These are phyloP conservation scores for Sebastes baramenuke DNA, from an alignment of 2,797 vertebrate genomes.

Conservation along the genomic window DNA sequence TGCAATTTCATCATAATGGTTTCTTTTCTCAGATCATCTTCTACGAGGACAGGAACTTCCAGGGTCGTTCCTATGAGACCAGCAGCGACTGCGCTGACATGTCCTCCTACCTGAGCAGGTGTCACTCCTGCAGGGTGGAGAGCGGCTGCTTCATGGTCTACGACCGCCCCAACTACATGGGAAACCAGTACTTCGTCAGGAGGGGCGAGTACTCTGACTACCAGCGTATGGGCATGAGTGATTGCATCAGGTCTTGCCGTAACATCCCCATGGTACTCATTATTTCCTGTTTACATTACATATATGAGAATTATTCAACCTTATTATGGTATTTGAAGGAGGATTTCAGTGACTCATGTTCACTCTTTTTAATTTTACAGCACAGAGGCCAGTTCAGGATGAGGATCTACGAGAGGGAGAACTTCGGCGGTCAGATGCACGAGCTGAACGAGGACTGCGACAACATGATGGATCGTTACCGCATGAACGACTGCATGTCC, in stretches of 20 bases:
- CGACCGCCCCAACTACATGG: slow-evolving; percentile 73
- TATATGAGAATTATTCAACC: not conserved
- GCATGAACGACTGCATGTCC: slow-evolving; percentile 73
- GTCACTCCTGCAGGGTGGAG: slow-evolving; percentile 80
- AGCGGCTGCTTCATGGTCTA: slow-evolving; percentile 83
- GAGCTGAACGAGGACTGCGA: slow-evolving; percentile 80
- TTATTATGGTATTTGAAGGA: not conserved
- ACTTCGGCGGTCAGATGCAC: slow-evolving; percentile 61
- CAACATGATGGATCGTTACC: slow-evolving; percentile 71
- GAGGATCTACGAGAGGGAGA: slow-evolving; percentile 75
- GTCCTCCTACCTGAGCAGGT: slow-evolving; percentile 75
- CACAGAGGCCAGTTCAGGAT: slow-evolving; percentile 76
- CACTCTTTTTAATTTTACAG: slow-evolving; percentile 52
- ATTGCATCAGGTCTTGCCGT: slow-evolving; percentile 75
- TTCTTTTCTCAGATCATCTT: slow-evolving; percentile 77
- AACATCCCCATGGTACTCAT: slow-evolving; percentile 75
- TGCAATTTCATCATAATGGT: not conserved
- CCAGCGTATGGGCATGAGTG: slow-evolving; percentile 73
- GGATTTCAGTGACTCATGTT: not conserved
- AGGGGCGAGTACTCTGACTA: slow-evolving; percentile 80
- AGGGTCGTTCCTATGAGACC: slow-evolving; percentile 79
- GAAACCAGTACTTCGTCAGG: slow-evolving; percentile 76
- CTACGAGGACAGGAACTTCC: slow-evolving; percentile 84
- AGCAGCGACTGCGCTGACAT: slow-evolving; percentile 78
- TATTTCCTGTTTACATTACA: not conserved